Percentiles rank a stretch among this genome's conserved stretches.
These are phyloP conservation scores for Ephestia elutella DNA, from an alignment of 1,140 invertebrate genomes.

Conservation along the genomic window DNA sequence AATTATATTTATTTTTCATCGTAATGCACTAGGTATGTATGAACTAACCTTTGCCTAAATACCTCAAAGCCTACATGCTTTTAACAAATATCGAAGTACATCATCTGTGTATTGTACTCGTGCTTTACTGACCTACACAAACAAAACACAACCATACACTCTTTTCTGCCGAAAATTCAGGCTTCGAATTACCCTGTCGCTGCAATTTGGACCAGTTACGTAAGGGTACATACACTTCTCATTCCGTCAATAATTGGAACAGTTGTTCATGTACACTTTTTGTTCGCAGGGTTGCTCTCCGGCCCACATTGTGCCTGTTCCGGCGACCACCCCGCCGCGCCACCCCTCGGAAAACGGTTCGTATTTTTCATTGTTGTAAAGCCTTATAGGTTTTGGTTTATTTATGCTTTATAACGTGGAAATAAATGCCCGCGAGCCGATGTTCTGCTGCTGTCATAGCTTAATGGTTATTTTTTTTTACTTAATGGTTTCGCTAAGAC, in stretches of 20 bases:
- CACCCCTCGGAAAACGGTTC: constrained; percentile 62
- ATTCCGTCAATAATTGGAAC: constrained; percentile 68
- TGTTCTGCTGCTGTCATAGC: constrained; percentile 54
- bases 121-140: too few species aligned
- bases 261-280: constrained; percentile 66
- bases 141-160: background rate
- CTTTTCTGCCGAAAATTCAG: background rate
- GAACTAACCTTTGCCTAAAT: too few species aligned
- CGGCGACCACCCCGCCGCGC: constrained; percentile 28
- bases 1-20: too few species aligned
- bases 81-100: too few species aligned
- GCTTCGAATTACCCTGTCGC: background rate
- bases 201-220: constrained; percentile 15
- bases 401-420: constrained; percentile 66
- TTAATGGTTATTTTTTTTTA: constrained; percentile 34
- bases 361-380: constrained; percentile 73
- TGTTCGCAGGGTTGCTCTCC: constrained; percentile 59
- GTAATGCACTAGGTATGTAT: too few species aligned
- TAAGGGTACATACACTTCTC: constrained; percentile 33
- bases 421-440: constrained; percentile 60
- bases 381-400: constrained; percentile 72
- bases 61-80: too few species aligned
- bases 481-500: too few species aligned
- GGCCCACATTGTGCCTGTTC: constrained; percentile 57
- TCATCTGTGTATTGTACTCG: too few species aligned